These are phyloP conservation scores for Ictidomys tridecemlineatus DNA, from an alignment of 2,113 vertebrate genomes.

Conservation along the genomic window DNA sequence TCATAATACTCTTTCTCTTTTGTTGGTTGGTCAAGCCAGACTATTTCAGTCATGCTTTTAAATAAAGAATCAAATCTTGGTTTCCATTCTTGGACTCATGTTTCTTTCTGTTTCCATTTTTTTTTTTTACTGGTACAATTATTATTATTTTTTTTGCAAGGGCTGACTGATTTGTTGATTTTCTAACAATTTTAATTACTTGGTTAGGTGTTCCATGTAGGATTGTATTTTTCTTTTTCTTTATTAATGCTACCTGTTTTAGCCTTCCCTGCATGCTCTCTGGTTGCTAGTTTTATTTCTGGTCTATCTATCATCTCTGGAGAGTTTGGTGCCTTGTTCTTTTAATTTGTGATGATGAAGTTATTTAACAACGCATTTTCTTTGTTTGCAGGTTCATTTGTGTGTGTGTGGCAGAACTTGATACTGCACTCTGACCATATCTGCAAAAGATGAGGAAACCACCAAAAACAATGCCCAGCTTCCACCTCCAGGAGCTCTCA, in stretches of 20 bases:
- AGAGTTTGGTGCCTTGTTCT: not conserved
- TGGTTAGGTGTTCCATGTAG: slow-evolving; percentile 63
- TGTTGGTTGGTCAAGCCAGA: slow-evolving; percentile 73
- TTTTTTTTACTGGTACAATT: slow-evolving; percentile 56
- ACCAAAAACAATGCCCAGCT: not conserved
- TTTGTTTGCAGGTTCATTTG: not conserved
- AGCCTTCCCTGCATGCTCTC: not conserved
- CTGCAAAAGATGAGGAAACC: not conserved
- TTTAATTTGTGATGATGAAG: not conserved
- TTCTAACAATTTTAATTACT: slow-evolving; percentile 73
- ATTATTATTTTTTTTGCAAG: slow-evolving; percentile 40
- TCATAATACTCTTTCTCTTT: slow-evolving; percentile 68
- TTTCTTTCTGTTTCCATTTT: slow-evolving; percentile 31
- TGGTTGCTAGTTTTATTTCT: not conserved
- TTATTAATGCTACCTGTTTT: not conserved
- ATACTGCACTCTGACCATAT: not conserved
- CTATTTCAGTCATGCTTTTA: slow-evolving; percentile 65
- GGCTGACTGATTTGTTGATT: slow-evolving; percentile 75
- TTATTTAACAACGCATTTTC: not conserved
- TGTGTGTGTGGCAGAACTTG: not conserved
- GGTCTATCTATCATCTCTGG: not conserved
- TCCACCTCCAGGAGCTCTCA: not conserved
- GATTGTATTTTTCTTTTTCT: slow-evolving; percentile 64
- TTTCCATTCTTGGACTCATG: slow-evolving; percentile 49
- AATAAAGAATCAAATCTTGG: slow-evolving; percentile 64